These are phyloP conservation scores for Urocynchramus pylzowi DNA, from an alignment of 2,113 vertebrate species.

Conservation along the genomic window DNA sequence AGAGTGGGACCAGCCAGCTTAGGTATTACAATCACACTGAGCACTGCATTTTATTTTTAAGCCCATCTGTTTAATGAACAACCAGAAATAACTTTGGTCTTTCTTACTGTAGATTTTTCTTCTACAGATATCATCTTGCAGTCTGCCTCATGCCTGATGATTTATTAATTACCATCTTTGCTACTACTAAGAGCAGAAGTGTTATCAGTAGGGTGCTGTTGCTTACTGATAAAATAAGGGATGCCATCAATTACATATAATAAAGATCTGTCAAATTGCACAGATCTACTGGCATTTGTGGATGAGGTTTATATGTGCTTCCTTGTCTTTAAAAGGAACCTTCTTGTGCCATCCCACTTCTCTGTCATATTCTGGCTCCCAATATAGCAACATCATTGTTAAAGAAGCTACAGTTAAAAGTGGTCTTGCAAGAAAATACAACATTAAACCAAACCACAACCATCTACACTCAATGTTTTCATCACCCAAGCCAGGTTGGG, in stretches of 20 bases:
- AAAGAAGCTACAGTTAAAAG: neutral
- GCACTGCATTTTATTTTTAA: neutral
- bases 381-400: neutral
- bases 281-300: neutral
- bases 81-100: neutral
- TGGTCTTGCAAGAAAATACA: neutral
- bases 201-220: neutral
- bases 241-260: neutral
- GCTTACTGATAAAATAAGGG: neutral
- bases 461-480: neutral
- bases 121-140: neutral
- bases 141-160: neutral
- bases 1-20: neutral
- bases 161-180: neutral
- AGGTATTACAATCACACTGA: neutral
- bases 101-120: neutral
- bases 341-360: neutral
- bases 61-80: neutral
- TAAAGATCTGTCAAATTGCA: neutral
- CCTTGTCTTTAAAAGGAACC: neutral
- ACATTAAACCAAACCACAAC: neutral
- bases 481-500: neutral
- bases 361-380: neutral
- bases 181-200: neutral
- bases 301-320: neutral